These are phyloP conservation scores for Aptenodytes forsteri DNA, from an alignment of 2,113 vertebrate species.

Conservation along the genomic window DNA sequence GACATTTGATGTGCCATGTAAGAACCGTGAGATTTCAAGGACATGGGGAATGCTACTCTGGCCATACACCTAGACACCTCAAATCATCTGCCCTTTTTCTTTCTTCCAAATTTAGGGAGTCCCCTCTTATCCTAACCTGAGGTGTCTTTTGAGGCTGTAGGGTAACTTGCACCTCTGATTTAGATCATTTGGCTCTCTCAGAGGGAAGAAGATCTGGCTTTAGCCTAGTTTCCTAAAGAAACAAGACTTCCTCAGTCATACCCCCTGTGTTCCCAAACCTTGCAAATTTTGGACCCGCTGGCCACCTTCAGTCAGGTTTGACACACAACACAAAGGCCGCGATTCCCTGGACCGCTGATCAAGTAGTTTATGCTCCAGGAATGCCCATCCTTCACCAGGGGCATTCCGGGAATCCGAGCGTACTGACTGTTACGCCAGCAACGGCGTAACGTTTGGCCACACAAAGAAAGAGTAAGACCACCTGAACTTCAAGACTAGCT, in stretches of 20 bases:
- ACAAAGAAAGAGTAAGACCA: background rate
- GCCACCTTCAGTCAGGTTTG: background rate
- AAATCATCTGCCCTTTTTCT: background rate
- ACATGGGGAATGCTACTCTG: background rate
- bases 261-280: background rate
- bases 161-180: background rate
- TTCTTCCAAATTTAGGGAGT: background rate
- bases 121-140: too few species aligned
- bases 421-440: too few species aligned
- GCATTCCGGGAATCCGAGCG: background rate
- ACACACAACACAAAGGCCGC: background rate
- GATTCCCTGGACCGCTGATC: background rate
- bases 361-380: background rate
- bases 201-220: background rate
- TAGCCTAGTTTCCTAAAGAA: background rate
- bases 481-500: background rate
- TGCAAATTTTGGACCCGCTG: too few species aligned
- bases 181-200: too few species aligned
- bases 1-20: background rate
- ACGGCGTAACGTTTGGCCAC: fast-evolving
- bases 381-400: too few species aligned
- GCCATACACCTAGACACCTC: background rate
- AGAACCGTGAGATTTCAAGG: background rate
- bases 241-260: background rate
- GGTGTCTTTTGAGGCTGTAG: background rate